A percentile compares a stretch with the other conserved stretches of the same genome.
Evolutionary conservation across 2,797 vertebrate species (phyloP).

Genomic region (Euphonia xanthogaster): DNA sequence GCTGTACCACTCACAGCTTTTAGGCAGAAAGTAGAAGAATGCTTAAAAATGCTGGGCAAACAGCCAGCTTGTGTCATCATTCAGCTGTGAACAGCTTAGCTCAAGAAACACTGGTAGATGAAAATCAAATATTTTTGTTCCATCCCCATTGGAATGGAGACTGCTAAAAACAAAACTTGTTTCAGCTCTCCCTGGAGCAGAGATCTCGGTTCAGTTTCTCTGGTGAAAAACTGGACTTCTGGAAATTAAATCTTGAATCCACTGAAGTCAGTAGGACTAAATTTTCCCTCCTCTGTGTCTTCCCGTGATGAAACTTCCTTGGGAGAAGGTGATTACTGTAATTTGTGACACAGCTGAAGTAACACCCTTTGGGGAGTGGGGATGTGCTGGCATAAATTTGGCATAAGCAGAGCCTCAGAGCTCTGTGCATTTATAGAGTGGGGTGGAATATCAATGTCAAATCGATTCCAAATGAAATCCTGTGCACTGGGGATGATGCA

Average conservation of each 20-base stretch:
- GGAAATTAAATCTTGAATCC: neutral
- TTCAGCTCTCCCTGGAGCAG: neutral
- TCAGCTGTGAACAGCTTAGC: neutral
- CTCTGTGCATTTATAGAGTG: neutral
- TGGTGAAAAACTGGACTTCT: neutral
- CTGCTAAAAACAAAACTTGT: neutral
- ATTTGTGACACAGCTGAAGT: neutral
- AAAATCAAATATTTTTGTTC: neutral
- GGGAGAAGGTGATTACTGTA: neutral
- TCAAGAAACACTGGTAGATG: neutral
- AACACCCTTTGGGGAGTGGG: neutral
- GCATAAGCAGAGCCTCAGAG: neutral
- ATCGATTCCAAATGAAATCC: neutral
- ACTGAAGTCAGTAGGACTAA: neutral
- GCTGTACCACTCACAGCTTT: neutral
- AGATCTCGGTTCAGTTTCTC: neutral
- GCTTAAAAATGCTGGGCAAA: constrained; percentile 2
- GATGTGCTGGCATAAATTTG: neutral
- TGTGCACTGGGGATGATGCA: neutral
- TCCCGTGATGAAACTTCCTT: neutral
- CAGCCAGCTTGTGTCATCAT: neutral
- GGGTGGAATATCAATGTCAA: neutral
- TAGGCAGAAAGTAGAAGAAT: neutral
- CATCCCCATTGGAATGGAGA: neutral
- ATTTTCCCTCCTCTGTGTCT: neutral